Evolutionary conservation across 2,888 invertebrate genomes (phyloP).

Genomic region (Blera fallax): DNA sequence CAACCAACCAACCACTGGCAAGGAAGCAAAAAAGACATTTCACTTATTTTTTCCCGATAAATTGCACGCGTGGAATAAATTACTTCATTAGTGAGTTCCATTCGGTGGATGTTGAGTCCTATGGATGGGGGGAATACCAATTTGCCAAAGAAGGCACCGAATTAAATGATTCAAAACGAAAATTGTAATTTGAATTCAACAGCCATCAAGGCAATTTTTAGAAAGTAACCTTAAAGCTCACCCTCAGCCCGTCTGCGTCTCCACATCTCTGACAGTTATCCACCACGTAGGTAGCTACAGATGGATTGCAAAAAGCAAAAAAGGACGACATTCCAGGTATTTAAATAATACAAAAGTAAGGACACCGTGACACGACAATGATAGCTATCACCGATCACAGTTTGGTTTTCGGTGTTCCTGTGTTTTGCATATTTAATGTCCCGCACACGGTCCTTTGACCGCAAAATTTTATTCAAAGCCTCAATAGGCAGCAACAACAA

Average conservation of each 20-base stretch:
- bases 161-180: conserved; percentile 72
- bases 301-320: conserved; percentile 30
- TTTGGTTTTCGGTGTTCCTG: background rate
- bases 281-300: conserved; percentile 1
- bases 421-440: conserved; percentile 62
- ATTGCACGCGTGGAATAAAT: conserved; percentile 73
- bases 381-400: conserved; percentile 52
- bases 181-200: conserved; percentile 69
- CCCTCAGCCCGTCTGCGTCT: background rate
- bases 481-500: conserved; percentile 1
- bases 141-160: conserved; percentile 38
- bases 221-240: conserved; percentile 34
- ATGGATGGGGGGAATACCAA: background rate
- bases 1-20: background rate
- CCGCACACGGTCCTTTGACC: conserved; percentile 44
- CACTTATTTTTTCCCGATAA: conserved; percentile 57
- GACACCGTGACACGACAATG: conserved; percentile 50
- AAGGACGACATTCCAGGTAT: conserved; percentile 40
- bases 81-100: conserved; percentile 65
- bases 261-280: background rate
- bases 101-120: background rate
- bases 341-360: conserved; percentile 39
- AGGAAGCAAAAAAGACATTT: conserved; percentile 45
- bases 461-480: conserved; percentile 61
- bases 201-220: conserved; percentile 54